Conservation (phyloP, 2,113 vertebrate species). For the Gallinago undulata region DNA sequence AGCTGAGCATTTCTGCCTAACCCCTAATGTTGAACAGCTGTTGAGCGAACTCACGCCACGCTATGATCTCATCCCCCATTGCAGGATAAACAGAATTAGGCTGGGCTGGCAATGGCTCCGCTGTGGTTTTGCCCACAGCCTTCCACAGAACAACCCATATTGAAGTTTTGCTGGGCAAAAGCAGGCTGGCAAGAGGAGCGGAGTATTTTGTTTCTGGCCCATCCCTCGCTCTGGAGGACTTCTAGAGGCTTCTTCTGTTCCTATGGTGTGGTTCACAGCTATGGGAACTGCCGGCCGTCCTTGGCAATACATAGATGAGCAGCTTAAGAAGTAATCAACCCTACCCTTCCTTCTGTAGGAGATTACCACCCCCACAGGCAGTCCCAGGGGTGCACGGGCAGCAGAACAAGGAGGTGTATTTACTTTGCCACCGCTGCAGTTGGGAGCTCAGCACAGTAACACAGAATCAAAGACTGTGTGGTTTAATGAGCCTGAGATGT, state of each 20-base stretch:
- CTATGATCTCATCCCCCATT: constrained; percentile 57
- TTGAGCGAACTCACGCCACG: background rate
- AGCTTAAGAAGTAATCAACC: background rate
- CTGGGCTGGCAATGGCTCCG: background rate
- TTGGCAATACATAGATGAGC: background rate
- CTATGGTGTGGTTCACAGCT: background rate
- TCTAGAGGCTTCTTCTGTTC: background rate
- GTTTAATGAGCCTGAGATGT: background rate
- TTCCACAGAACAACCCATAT: constrained; percentile 4
- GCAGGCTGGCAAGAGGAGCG: background rate
- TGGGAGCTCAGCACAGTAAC: background rate
- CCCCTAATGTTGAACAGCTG: constrained; percentile 60
- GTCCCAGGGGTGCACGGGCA: background rate
- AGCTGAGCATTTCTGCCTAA: background rate
- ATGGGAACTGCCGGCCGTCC: background rate
- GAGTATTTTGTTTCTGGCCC: background rate
- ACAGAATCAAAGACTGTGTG: background rate
- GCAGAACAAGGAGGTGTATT: background rate
- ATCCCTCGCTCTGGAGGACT: background rate
- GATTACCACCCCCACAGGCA: background rate
- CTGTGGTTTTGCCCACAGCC: constrained; percentile 42
- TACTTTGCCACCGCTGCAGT: background rate
- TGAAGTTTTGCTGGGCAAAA: background rate
- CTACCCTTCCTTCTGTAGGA: background rate
- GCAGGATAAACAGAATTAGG: constrained; percentile 48